These are phyloP conservation scores for Neosilurus hyrtlii DNA, from an alignment of 2,797 vertebrate species.

Conservation along the genomic window DNA sequence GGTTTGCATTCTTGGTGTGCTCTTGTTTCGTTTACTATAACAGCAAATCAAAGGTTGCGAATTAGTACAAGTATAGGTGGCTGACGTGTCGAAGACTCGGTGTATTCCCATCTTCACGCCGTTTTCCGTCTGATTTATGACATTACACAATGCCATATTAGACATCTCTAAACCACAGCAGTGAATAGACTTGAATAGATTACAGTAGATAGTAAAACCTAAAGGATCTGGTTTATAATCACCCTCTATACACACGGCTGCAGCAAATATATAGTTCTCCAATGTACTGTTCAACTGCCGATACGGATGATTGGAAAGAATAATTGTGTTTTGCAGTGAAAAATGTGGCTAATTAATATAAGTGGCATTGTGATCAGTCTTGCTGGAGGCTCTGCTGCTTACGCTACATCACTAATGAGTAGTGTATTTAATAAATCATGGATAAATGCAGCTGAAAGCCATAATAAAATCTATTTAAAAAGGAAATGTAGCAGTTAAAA, in stretches of 20 bases:
- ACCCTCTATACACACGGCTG: background rate
- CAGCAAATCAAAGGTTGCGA: background rate
- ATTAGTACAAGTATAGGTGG: background rate
- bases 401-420: background rate
- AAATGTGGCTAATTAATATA: conserved; percentile 13
- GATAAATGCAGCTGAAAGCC: background rate
- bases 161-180: background rate
- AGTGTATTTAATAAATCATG: conserved; percentile 3
- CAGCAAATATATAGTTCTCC: background rate
- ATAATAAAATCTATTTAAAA: background rate
- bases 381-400: conserved; percentile 1
- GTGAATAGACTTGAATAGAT: background rate
- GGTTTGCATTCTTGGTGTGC: too few relatives aligned
- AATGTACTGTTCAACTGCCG: background rate
- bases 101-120: too few relatives aligned
- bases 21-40: too few relatives aligned
- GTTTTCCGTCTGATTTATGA: background rate
- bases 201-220: background rate
- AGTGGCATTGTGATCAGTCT: conserved; percentile 22
- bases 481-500: background rate
- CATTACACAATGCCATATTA: background rate
- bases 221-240: background rate
- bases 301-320: conserved; percentile 20
- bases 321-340: conserved; percentile 16
- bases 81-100: too few relatives aligned